Evolutionary conservation across 1,140 invertebrate species (phyloP).

Genomic region (Magallana ariakensis): DNA sequence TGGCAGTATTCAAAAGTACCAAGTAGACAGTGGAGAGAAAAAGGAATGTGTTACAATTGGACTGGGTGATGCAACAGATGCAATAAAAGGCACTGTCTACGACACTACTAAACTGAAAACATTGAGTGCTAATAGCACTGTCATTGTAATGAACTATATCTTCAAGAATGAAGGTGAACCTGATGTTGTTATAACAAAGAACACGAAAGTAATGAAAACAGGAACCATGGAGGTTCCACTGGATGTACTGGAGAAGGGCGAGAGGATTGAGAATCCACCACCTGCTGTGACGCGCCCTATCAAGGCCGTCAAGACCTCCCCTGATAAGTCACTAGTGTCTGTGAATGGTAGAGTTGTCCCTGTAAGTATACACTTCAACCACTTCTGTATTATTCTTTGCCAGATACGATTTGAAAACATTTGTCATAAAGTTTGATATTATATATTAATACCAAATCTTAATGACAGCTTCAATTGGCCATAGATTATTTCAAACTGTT

Average conservation of each 20-base stretch:
- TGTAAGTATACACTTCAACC: not conserved
- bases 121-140: not conserved
- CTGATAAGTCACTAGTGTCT: conserved; percentile 1
- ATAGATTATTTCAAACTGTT: too few species aligned
- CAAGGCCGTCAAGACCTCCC: not conserved
- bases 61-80: not conserved
- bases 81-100: not conserved
- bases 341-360: conserved; percentile 6
- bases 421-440: too few species aligned
- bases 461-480: too few species aligned
- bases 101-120: not conserved
- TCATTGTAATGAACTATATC: not conserved
- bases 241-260: not conserved
- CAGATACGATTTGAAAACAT: too few species aligned
- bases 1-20: not conserved
- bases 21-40: not conserved
- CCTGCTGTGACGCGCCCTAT: not conserved
- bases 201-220: not conserved
- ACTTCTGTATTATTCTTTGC: not conserved
- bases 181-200: not conserved
- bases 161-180: conserved; percentile 1
- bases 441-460: too few species aligned
- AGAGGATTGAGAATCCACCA: not conserved
- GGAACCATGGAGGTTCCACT: conserved; percentile 12
- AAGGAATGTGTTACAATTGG: not conserved